Percentiles rank a stretch among this genome's conserved stretches.
phyloP scores from a whole-genome alignment of 2,797 vertebrate species.

The Natrix natrix region DNA sequence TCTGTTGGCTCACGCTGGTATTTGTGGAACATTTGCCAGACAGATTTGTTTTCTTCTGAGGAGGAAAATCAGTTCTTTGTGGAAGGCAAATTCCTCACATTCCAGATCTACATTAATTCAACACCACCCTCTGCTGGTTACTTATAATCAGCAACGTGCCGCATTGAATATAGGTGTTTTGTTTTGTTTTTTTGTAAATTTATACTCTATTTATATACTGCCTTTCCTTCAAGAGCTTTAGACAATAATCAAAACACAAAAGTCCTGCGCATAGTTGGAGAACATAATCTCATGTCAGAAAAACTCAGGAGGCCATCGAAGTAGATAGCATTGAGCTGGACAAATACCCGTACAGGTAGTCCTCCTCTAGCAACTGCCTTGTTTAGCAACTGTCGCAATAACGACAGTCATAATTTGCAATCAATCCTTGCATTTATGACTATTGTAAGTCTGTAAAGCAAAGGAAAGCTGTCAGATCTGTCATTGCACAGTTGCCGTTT shows the following conservation, averaged over 20 bases:
- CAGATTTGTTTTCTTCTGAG: background rate
- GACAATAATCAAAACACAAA: background rate
- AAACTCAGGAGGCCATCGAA: background rate
- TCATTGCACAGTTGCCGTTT: background rate
- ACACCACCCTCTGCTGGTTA: background rate
- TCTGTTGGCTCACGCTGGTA: background rate
- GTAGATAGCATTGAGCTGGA: background rate
- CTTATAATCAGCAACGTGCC: background rate
- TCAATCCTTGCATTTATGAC: background rate
- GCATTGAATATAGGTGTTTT: background rate
- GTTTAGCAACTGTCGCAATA: background rate
- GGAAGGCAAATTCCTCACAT: too few species aligned
- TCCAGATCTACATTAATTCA: background rate
- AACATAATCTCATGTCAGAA: background rate
- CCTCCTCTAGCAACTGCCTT: background rate
- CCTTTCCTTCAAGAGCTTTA: background rate
- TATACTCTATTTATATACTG: background rate
- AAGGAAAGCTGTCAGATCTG: background rate
- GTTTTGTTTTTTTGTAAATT: background rate
- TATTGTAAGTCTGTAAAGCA: background rate
- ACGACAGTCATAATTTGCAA: background rate
- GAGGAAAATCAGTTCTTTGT: background rate
- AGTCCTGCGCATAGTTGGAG: background rate
- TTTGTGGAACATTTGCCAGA: background rate
- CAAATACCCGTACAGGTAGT: background rate